These are phyloP conservation scores for Microcebus griseorufus DNA, from an alignment of 2,113 vertebrate species.

Conservation along the genomic window DNA sequence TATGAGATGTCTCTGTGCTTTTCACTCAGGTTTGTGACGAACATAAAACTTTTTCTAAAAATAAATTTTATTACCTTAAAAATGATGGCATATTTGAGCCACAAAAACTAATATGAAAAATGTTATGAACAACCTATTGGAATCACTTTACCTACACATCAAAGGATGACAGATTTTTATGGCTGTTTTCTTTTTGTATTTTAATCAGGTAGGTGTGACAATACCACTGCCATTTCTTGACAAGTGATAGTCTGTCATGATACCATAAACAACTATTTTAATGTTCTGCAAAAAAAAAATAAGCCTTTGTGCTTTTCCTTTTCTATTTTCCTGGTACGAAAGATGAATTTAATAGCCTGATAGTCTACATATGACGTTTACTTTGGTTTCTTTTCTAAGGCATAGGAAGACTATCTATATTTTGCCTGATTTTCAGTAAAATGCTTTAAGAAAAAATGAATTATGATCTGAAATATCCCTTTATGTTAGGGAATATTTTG, in stretches of 20 bases:
- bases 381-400: background rate
- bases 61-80: background rate
- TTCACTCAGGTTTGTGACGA: background rate
- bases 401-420: background rate
- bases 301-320: background rate
- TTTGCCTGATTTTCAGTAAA: background rate
- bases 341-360: background rate
- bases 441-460: background rate
- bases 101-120: background rate
- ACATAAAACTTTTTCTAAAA: background rate
- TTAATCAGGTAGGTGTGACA: background rate
- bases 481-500: background rate
- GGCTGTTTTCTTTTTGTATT: background rate
- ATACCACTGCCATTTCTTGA: background rate
- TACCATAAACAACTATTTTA: background rate
- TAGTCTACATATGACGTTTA: background rate
- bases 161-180: background rate
- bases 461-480: background rate
- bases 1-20: background rate
- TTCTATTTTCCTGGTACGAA: background rate
- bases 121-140: background rate
- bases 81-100: background rate
- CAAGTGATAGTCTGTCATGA: background rate
- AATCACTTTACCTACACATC: background rate
- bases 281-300: background rate